phyloP scores from a whole-genome alignment of 2,113 vertebrate genomes.

The Alouatta palliata region DNA sequence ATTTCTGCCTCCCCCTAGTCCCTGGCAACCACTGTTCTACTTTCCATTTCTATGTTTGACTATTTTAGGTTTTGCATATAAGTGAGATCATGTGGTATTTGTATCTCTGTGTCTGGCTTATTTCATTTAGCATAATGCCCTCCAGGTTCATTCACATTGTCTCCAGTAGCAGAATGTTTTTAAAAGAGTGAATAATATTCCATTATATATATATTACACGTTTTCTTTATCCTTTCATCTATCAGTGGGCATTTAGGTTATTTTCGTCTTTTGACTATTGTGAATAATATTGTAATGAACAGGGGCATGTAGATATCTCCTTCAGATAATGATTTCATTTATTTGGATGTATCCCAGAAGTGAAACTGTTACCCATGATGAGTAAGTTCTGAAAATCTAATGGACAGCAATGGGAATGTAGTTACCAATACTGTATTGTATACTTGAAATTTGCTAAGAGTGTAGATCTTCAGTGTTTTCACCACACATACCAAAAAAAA shows the following conservation, averaged over 20 bases:
- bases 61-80: background rate
- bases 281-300: background rate
- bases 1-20: background rate
- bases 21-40: background rate
- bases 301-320: background rate
- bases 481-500: background rate
- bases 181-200: background rate
- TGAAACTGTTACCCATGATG: background rate
- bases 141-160: background rate
- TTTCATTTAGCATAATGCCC: background rate
- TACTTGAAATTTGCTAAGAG: background rate
- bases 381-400: background rate
- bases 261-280: background rate
- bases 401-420: background rate
- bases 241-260: background rate
- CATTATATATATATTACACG: background rate
- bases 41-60: background rate
- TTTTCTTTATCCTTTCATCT: background rate
- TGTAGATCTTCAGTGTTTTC: background rate
- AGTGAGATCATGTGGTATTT: background rate
- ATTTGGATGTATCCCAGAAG: background rate
- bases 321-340: background rate
- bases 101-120: background rate
- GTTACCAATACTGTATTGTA: background rate
- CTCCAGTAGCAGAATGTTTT: background rate